phyloP scores from a whole-genome alignment of 2,888 invertebrate genomes.

The Blomia tropicalis region DNA sequence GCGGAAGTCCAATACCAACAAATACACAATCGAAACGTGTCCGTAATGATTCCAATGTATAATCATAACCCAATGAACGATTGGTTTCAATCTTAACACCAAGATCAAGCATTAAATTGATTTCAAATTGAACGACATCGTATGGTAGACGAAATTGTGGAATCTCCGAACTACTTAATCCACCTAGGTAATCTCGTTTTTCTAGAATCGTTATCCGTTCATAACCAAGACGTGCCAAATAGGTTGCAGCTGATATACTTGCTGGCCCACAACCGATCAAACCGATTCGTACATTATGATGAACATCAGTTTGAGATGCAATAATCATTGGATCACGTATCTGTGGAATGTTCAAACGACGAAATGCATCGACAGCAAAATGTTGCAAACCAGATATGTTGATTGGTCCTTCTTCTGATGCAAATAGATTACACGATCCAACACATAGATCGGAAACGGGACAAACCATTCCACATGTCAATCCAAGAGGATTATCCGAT shows the following conservation, averaged over 20 bases:
- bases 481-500: constrained; percentile 87
- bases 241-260: constrained; percentile 87
- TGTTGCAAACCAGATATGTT: constrained; percentile 98
- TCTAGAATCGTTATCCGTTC: constrained; percentile 79
- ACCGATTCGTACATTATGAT: too few relatives aligned
- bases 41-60: constrained; percentile 45
- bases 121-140: constrained; percentile 79
- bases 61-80: constrained; percentile 46
- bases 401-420: constrained; percentile 89
- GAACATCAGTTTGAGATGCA: constrained; percentile 41
- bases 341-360: constrained; percentile 80
- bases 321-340: constrained; percentile 51
- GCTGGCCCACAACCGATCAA: constrained; percentile 90
- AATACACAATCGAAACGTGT: constrained; percentile 59
- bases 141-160: constrained; percentile 90
- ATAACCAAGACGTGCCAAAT: constrained; percentile 81
- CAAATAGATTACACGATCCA: constrained; percentile 89
- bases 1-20: constrained; percentile 52
- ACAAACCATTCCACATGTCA: constrained; percentile 78
- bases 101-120: constrained; percentile 71
- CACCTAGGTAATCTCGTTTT: constrained; percentile 67
- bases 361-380: constrained; percentile 88
- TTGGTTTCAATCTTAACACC: constrained; percentile 64
- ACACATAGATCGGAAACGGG: constrained; percentile 96
- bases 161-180: constrained; percentile 84